Evolutionary conservation across 2,113 vertebrate species (phyloP).

Genomic region (Gnathonemus longibarbis): DNA sequence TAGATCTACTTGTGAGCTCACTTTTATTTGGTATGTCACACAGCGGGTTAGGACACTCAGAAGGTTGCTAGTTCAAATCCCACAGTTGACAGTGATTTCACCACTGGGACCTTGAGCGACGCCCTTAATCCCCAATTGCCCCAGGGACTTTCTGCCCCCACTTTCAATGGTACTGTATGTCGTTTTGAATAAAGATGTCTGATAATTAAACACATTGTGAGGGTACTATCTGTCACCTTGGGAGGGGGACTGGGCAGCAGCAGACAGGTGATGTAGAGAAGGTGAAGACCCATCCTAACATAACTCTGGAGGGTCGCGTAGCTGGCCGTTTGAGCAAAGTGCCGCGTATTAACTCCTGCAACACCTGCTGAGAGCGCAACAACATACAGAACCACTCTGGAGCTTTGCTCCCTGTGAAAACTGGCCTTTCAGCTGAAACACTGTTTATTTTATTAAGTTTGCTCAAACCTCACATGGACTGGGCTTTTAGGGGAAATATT

Average conservation of each 20-base stretch:
- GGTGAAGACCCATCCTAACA: slow-evolving; percentile 33
- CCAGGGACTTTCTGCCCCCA: background rate
- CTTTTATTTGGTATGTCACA: background rate
- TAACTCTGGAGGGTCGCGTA: background rate
- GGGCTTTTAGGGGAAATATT: slow-evolving; percentile 6
- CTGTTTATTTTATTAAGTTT: background rate
- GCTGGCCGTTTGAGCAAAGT: background rate
- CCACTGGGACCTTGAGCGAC: background rate
- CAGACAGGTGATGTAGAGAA: slow-evolving; percentile 3
- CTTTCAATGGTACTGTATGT: background rate
- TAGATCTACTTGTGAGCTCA: slow-evolving; percentile 10
- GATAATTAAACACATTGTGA: background rate
- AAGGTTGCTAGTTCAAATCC: background rate
- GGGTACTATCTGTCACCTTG: slow-evolving; percentile 13
- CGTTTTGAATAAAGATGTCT: background rate
- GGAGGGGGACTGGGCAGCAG: background rate
- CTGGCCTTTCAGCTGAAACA: background rate
- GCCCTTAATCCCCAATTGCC: background rate
- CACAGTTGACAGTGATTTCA: background rate
- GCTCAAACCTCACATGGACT: background rate
- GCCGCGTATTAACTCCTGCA: background rate
- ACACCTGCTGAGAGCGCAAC: background rate
- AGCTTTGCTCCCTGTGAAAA: background rate
- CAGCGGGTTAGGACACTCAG: background rate
- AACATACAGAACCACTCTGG: background rate